Conservation (phyloP, 1,140 invertebrate species). For the Leptopilina boulardi region DNA sequence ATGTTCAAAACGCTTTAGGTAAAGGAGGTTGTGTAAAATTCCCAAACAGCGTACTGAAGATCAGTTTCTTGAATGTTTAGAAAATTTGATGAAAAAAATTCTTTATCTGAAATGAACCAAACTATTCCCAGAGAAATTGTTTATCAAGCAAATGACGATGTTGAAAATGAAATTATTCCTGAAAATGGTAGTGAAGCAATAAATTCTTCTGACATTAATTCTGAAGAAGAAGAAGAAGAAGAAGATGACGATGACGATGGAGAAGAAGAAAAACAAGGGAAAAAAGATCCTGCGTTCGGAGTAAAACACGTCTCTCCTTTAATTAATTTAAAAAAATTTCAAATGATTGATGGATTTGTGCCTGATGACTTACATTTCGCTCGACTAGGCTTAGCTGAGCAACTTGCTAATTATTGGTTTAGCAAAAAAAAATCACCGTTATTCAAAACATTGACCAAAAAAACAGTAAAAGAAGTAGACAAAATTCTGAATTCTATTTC, state of each 20-base stretch:
- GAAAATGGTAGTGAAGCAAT: background rate
- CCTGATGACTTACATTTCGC: constrained; percentile 49
- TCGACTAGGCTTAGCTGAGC: constrained; percentile 41
- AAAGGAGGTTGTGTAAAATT: constrained; percentile 30
- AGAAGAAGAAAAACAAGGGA: too few relatives aligned
- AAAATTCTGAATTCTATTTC: background rate
- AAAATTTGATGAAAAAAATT: too few relatives aligned
- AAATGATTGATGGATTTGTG: constrained; percentile 40
- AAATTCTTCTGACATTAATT: background rate
- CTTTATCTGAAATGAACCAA: too few relatives aligned
- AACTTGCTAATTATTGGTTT: constrained; percentile 49
- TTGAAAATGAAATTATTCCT: too few relatives aligned
- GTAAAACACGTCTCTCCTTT: constrained; percentile 40
- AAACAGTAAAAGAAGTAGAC: constrained; percentile 31
- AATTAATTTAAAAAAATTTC: constrained; percentile 22
- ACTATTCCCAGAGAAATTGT: too few relatives aligned
- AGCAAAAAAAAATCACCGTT: background rate
- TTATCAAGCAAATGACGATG: too few relatives aligned
- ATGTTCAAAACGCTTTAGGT: background rate
- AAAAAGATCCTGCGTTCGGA: constrained; percentile 27
- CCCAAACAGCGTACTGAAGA: constrained; percentile 31
- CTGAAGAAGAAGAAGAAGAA: background rate
- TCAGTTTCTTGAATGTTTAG: background rate
- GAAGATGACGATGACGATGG: too few relatives aligned
- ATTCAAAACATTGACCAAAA: constrained; percentile 8